phyloP scores from a whole-genome alignment of 1,140 invertebrate genomes.

The Sipha flava region DNA sequence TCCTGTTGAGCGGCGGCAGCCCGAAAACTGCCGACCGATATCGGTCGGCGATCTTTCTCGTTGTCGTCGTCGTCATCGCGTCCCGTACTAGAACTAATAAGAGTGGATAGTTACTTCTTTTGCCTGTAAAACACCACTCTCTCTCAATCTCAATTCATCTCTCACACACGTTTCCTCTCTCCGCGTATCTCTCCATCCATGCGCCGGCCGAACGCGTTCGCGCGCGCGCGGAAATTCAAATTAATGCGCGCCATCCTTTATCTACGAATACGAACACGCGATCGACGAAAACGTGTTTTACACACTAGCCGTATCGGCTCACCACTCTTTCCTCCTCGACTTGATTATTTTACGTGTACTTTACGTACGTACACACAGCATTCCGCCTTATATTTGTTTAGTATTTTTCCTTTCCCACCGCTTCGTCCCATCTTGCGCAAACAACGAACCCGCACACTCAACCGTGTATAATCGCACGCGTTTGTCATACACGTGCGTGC shows the following conservation, averaged over 20 bases:
- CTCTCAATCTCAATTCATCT: background rate
- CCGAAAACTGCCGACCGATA: slow-evolving; percentile 24
- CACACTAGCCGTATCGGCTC: background rate
- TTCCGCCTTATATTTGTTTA: background rate
- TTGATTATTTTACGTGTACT: background rate
- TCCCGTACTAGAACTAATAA: background rate
- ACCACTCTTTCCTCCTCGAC: background rate
- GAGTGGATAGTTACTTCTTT: background rate
- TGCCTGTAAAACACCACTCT: background rate
- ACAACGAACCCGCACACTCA: too few relatives aligned
- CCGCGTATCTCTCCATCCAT: background rate
- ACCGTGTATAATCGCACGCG: too few relatives aligned
- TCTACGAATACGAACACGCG: slow-evolving; percentile 5
- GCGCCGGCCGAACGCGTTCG: background rate
- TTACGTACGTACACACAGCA: background rate
- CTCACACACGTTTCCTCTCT: too few relatives aligned
- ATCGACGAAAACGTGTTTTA: slow-evolving; percentile 24
- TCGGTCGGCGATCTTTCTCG: slow-evolving; percentile 2
- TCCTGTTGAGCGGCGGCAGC: background rate
- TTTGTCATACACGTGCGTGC: too few relatives aligned
- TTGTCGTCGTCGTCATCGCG: background rate
- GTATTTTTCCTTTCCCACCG: too few relatives aligned
- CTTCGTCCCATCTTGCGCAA: too few relatives aligned
- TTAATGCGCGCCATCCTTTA: slow-evolving; percentile 18
- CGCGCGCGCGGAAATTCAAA: slow-evolving; percentile 10